These are phyloP conservation scores for Tokudaia muenninki DNA, from an alignment of 2,797 vertebrate genomes.

Conservation along the genomic window DNA sequence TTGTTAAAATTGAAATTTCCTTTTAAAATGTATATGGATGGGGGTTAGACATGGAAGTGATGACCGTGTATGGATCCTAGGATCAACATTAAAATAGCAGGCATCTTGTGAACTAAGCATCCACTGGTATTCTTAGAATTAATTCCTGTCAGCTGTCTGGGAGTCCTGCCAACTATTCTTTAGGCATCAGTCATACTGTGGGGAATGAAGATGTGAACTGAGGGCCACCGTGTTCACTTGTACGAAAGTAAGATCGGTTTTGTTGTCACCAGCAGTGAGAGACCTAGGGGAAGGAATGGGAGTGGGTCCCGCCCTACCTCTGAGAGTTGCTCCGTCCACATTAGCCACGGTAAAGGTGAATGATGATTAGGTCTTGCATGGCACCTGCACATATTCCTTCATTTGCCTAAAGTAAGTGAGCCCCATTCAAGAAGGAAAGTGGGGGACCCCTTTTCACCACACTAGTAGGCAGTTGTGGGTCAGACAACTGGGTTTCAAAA, in stretches of 20 bases:
- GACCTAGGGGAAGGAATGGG: neutral
- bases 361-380: neutral
- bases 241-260: neutral
- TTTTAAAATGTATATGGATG: neutral
- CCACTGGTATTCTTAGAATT: neutral
- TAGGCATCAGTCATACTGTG: neutral
- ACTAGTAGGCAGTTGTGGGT: slow-evolving; percentile 76
- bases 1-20: neutral
- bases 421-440: neutral
- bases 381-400: neutral
- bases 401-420: neutral
- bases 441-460: slow-evolving; percentile 8
- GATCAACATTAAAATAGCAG: neutral
- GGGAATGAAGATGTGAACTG: neutral
- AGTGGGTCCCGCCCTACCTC: fast-evolving
- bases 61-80: neutral
- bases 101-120: neutral
- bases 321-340: neutral
- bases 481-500: slow-evolving; percentile 76
- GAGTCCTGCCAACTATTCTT: neutral
- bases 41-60: neutral
- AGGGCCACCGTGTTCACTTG: neutral
- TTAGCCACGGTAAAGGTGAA: neutral
- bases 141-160: neutral
- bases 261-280: neutral